These are phyloP conservation scores for Microplitis manilae DNA, from an alignment of 2,888 invertebrate species.

Conservation along the genomic window DNA sequence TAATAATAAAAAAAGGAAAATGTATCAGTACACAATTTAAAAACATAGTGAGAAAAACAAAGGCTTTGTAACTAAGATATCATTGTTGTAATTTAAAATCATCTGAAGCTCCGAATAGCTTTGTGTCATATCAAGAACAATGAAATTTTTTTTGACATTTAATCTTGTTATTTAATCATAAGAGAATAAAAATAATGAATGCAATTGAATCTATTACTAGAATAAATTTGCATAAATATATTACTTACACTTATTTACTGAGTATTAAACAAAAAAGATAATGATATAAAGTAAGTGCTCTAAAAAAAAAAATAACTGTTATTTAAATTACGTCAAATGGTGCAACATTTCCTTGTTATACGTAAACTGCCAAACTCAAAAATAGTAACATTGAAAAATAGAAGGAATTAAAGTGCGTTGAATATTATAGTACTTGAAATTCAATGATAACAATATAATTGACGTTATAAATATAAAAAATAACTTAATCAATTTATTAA, in stretches of 20 bases:
- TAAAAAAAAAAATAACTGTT: too few relatives aligned
- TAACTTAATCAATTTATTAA: neutral
- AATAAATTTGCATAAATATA: neutral
- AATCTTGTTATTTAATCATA: neutral
- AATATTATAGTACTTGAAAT: neutral
- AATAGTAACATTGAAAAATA: neutral
- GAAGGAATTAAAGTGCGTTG: neutral
- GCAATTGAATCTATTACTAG: neutral
- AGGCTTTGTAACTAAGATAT: neutral
- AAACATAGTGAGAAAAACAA: too few relatives aligned
- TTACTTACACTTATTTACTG: neutral
- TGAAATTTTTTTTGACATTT: neutral
- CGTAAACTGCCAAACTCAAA: neutral
- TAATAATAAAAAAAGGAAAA: too few relatives aligned
- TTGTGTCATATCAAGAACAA: neutral
- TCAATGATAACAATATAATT: neutral
- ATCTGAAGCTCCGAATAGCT: neutral
- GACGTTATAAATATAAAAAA: neutral
- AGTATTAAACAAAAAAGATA: neutral
- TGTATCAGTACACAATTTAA: too few relatives aligned
- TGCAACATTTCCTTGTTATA: neutral
- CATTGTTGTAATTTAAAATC: neutral
- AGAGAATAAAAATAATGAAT: neutral
- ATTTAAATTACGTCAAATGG: neutral
- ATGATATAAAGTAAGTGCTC: too few relatives aligned